Conservation (phyloP, 2,888 invertebrate species). For the Drosophila sordidula region DNA sequence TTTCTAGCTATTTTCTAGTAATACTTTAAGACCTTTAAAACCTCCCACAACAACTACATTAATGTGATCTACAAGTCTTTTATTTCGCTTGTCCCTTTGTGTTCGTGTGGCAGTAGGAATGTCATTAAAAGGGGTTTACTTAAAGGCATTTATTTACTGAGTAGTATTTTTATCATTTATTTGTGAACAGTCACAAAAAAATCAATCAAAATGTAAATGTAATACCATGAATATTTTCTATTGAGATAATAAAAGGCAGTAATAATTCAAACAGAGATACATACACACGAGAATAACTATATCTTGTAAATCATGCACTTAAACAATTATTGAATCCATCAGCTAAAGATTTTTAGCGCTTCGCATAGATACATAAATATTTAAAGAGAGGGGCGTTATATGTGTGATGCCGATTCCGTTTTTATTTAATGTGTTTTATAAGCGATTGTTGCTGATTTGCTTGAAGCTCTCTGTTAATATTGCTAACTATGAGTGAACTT, state of each 20-base stretch:
- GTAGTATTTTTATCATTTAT: not conserved
- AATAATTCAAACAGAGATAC: too few relatives aligned
- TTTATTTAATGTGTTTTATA: conserved; percentile 3
- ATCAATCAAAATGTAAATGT: conserved; percentile 1
- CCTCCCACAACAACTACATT: conserved; percentile 8
- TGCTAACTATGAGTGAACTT: conserved; percentile 28
- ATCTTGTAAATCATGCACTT: too few relatives aligned
- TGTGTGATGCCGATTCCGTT: too few relatives aligned
- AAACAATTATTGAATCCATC: too few relatives aligned
- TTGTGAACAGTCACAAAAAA: not conserved
- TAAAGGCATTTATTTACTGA: too few relatives aligned
- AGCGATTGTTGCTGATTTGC: not conserved
- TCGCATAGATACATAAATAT: too few relatives aligned
- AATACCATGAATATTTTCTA: conserved; percentile 11
- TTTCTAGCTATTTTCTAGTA: conserved; percentile 36
- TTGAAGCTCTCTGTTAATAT: conserved; percentile 4
- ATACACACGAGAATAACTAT: too few relatives aligned
- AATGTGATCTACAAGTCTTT: conserved; percentile 6
- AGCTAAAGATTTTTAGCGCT: too few relatives aligned
- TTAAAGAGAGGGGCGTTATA: too few relatives aligned
- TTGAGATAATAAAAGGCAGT: conserved; percentile 19
- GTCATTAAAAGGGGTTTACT: not conserved
- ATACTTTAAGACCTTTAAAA: conserved; percentile 32
- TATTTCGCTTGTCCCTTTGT: conserved; percentile 2
- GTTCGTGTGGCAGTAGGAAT: conserved; percentile 29